Base-by-base conservation (phyloP, 2,888 invertebrate species). In the Chalcis sispes region DNA sequence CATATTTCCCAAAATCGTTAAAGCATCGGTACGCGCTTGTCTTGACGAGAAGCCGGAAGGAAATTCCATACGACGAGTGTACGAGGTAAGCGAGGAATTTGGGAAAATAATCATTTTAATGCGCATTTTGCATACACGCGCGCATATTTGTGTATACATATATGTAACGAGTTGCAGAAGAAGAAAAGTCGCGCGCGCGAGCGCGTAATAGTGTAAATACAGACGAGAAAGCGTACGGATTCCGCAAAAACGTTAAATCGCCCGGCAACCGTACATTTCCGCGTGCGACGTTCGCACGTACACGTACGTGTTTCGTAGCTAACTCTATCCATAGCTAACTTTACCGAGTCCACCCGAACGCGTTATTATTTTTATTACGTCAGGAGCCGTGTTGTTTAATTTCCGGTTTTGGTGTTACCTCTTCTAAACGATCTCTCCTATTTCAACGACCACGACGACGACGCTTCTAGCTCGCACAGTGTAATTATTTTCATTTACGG, bases 331-430 rank as follows among this genome's bases (percentile, higher is more conserved):
- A 1, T 32, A 36, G 23, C 20, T n/a, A n/a, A 36, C 8, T 4
- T 8, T 29, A 20, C 48, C 4, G 48, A 64, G 50, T 8, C 32
- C 32, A 32, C 32, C 32, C 42, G 42, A 15, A 4, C 42, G 58
- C 56, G 18, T 69, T 50, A 72, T 82, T 80, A 79, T 82, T 83
- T 81, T 83, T 82, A 78, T 80, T 80, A 79, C 81, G 5, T 54
- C 52, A 7, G 48, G 48, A n/a, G n/a, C n/a, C 7, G 52, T 77
- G 79, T 79, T 75, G 79, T 81, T 85, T 83, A 84, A 85, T 85
- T 85, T 85, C 84, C 85, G 84, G 82, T 82, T 85, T 80, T 76
- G 75, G 80, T 70, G 79, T 27, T 25, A 23, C 48, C 48, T 48
- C 71, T 61, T 64, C 42, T 62, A 20, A 18, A 61, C 65, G 23